phyloP scores from a whole-genome alignment of 2,113 vertebrate genomes.

The Hepsetus odoe region DNA sequence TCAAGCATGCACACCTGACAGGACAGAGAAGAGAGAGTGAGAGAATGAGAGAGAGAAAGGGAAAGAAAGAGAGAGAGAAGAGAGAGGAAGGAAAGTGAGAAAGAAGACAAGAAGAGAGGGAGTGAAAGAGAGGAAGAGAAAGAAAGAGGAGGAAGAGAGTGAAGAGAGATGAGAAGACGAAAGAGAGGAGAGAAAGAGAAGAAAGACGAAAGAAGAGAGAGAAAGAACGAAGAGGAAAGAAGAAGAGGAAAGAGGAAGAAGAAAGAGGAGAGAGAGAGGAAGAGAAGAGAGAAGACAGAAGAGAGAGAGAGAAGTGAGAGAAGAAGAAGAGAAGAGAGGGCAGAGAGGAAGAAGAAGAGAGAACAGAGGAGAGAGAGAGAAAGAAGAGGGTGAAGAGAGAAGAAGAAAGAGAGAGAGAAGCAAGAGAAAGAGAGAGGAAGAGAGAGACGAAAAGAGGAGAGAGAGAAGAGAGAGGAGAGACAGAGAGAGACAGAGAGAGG shows the following conservation, averaged over 20 bases:
- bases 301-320: slow-evolving; percentile 52
- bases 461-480: no score
- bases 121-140: no score
- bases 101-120: slow-evolving; percentile 67
- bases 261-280: background rate
- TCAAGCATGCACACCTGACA: slow-evolving; percentile 74
- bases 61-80: background rate
- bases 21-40: slow-evolving; percentile 31
- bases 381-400: background rate
- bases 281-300: background rate
- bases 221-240: slow-evolving; percentile 64
- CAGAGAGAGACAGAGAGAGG: no score
- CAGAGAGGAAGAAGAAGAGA: background rate
- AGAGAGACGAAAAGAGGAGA: no score
- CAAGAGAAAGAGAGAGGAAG: background rate
- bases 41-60: background rate
- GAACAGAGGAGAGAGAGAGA: background rate
- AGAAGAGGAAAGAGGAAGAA: slow-evolving; percentile 55
- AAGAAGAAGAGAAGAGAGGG: background rate
- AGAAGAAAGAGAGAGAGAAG: background rate
- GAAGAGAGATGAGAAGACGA: slow-evolving; percentile 57
- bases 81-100: slow-evolving; percentile 30
- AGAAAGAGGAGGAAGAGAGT: slow-evolving; percentile 59
- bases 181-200: slow-evolving; percentile 59
- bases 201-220: slow-evolving; percentile 49